Evolutionary conservation across 2,888 invertebrate genomes (phyloP), one percentile per base, ranked within the genome.

Genomic region (Cephus runcator): DNA sequence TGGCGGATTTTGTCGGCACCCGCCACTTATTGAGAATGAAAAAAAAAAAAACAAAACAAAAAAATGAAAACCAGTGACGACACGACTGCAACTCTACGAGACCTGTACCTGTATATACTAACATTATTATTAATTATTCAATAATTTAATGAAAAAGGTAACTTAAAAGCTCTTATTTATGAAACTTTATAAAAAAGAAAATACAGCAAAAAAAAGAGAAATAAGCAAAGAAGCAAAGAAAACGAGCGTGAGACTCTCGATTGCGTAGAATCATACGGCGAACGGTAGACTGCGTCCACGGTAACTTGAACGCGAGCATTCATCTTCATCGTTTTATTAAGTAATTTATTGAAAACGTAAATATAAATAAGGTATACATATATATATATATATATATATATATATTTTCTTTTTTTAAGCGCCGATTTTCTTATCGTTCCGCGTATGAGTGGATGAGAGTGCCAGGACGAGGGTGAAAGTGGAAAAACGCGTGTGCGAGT

Each of bases 11-110:
- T 89, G 90, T 91, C 91, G 91, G 89, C 90, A 88, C 87, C 90
- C 90, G 90, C 87, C 88, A 88, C 80, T 80, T 77, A 80, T 83
- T 76, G 30, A 36, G 75, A 73, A 77, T 75, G 68, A 75, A 75
- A 69, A 34, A 73, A 35, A 76, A 76, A 77, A 34, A 75, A 31
- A 31, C 31, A 75, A 69, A 34, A 73, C 34, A 76, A 76, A 75
- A 69, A 75, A 36, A 75, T 35, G 84, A 85, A 85, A 87, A 89
- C 86, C 86, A 91, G 90, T 90, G 90, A 90, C 91, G 91, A 91
- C 91, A 90, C 89, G 91, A 91, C 91, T 91, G 91, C 91, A 91
- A 91, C 91, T 91, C 90, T 91, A 91, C 91, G 91, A 91, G 91
- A 91, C 91, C 91, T 91, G 91, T 91, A 91, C 91, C 91, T 91